Percentiles rank a stretch among this genome's conserved stretches.
phyloP scores from a whole-genome alignment of 2,797 vertebrate genomes.

The Lepus townsendii region DNA sequence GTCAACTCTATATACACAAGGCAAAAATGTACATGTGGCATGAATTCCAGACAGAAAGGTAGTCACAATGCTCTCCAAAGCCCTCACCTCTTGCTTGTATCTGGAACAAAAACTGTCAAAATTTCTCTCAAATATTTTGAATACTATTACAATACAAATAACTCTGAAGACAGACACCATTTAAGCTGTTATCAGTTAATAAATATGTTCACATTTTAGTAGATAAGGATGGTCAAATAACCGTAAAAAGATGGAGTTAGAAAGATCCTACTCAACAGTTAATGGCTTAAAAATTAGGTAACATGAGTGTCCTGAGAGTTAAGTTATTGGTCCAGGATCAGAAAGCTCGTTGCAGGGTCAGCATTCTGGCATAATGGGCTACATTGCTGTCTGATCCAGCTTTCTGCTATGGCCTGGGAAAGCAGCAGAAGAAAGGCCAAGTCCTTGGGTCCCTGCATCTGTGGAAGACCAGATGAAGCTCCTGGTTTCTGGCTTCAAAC shows the following conservation, averaged over 20 bases:
- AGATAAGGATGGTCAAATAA: constrained; percentile 4
- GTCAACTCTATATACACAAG: neutral
- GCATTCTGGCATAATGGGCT: too few species aligned
- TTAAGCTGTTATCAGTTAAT: neutral
- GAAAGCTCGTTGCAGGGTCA: neutral
- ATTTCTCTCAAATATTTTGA: constrained; percentile 6
- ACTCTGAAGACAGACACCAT: neutral
- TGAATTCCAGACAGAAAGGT: neutral
- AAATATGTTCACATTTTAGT: neutral
- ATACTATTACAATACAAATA: neutral
- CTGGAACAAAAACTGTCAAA: neutral
- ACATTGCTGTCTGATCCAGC: too few species aligned
- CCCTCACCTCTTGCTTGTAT: neutral
- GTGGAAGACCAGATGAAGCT: too few species aligned
- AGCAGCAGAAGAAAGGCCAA: too few species aligned
- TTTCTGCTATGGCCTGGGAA: too few species aligned
- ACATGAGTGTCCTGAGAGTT: neutral
- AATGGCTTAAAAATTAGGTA: constrained; percentile 6
- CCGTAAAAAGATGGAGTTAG: neutral
- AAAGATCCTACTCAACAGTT: neutral
- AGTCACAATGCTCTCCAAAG: neutral
- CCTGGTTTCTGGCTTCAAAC: too few species aligned
- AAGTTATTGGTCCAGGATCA: neutral
- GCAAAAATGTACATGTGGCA: neutral
- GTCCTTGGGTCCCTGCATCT: too few species aligned